A percentile compares a stretch with the other conserved stretches of the same genome.
Evolutionary conservation across 2,797 vertebrate genomes (phyloP).

Genomic region (Micrastur ruficollis): DNA sequence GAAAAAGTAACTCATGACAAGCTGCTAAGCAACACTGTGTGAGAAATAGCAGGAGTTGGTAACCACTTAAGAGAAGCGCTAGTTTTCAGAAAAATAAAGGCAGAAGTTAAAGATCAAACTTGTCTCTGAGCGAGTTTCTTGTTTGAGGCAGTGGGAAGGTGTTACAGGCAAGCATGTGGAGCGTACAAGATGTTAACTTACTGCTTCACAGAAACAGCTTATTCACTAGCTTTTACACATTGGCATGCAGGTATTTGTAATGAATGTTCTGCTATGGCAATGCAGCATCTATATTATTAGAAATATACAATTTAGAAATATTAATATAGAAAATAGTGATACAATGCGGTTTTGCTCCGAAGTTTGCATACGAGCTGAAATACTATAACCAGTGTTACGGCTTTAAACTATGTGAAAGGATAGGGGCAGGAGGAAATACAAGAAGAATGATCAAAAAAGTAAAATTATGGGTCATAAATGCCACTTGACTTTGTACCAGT

Average conservation of each 20-base stretch:
- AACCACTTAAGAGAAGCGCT: neutral
- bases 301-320: no score
- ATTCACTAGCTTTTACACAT: neutral
- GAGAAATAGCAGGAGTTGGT: neutral
- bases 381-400: neutral
- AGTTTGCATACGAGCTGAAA: neutral
- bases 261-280: neutral
- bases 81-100: constrained; percentile 5
- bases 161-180: neutral
- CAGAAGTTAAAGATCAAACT: constrained; percentile 6
- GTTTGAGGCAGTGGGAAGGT: constrained; percentile 46
- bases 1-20: constrained; percentile 34
- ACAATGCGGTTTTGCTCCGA: neutral
- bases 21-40: neutral
- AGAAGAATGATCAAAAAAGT: neutral
- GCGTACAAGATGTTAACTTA: neutral
- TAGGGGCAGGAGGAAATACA: neutral
- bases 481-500: neutral
- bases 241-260: neutral
- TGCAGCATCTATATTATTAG: no score
- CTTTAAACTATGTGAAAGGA: neutral
- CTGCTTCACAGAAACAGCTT: neutral
- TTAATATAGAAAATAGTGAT: neutral
- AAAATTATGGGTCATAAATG: neutral
- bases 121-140: neutral